Base-by-base conservation (phyloP, 2,797 vertebrate genomes). In the Echiichthys vipera region DNA sequence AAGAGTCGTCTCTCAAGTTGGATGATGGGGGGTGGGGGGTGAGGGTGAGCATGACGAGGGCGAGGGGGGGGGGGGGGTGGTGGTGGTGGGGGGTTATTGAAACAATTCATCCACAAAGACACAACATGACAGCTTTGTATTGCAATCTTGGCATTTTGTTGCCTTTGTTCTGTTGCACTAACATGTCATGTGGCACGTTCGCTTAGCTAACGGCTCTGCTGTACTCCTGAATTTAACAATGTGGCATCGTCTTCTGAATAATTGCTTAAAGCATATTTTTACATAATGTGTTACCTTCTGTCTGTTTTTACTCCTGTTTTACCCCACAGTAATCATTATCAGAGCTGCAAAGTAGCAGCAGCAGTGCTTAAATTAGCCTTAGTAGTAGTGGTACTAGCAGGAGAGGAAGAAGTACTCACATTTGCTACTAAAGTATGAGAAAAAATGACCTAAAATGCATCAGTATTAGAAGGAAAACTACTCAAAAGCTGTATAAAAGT, bases 1-100 rank as follows among this genome's bases (percentile, higher is more conserved):
- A 87, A 72, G 83, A 80, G 74, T 81, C 81, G 86, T 91, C 84
- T 85, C 80, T 90, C 81, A 85, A 84, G 78, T 80, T 88, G 63
- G 78, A 84, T 77, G 78, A 78, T n/a, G 57, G 62, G 53, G n/a
- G 75, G 84, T 45, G 86, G 34, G 49, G 45, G 86, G 34, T 45
- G 45, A 53, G 39, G 59, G 59, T 6, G 15, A 55, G 37, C 34
- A 20, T 20, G 70, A 73, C 25, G 61, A 37, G 37, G 51, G 45
- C 11, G 32, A 34, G 32, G 2, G 4, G 4, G 7, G 22, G 5
- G 17, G 0, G 25, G 11, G 3, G 7, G 39, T 9, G 39, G 6
- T 3, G 24, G 39, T 14, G 11, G 7, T 5, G 45, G 9, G 5
- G 37, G 40, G 39, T 25, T 50, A 70, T 75, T 83, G n/a, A 84